These are phyloP conservation scores for Drosophila pruinosa DNA, from an alignment of 1,140 invertebrate species.

Conservation along the genomic window DNA sequence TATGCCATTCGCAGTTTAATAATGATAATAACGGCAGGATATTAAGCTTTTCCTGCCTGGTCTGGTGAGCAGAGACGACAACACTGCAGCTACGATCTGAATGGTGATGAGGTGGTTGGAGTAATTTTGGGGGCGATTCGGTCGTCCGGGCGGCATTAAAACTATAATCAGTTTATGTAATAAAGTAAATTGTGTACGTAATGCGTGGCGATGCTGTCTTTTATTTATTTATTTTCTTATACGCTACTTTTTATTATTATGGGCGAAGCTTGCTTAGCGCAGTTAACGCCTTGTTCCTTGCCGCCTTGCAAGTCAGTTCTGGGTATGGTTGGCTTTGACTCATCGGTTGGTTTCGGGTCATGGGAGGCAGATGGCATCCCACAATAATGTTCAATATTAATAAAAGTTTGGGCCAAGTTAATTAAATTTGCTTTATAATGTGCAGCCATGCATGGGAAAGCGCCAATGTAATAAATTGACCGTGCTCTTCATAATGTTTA, in stretches of 20 bases:
- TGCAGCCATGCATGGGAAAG: constrained; percentile 72
- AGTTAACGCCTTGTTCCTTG: constrained; percentile 50
- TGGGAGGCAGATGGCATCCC: constrained; percentile 33
- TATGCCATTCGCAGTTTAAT: constrained; percentile 81
- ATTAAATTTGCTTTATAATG: constrained; percentile 80
- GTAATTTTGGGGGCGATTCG: background rate
- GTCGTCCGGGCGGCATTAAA: constrained; percentile 63
- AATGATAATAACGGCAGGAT: constrained; percentile 80
- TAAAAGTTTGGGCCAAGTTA: constrained; percentile 78
- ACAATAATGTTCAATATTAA: constrained; percentile 76
- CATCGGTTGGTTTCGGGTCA: background rate
- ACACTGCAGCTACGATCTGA: constrained; percentile 7
- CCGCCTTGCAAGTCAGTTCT: background rate
- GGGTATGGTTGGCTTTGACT: background rate
- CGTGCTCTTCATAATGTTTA: constrained; percentile 57
- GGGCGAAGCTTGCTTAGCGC: constrained; percentile 66
- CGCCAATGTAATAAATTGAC: constrained; percentile 76
- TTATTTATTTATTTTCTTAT: constrained; percentile 78
- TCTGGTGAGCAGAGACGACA: constrained; percentile 20
- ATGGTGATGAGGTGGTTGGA: background rate
- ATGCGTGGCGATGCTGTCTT: constrained; percentile 76
- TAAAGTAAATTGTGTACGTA: constrained; percentile 82
- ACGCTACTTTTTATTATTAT: constrained; percentile 75
- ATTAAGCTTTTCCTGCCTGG: constrained; percentile 76
- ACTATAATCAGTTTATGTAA: constrained; percentile 81